Evolutionary conservation across 2,113 vertebrate species (phyloP).

Genomic region (Plotosus lineatus): DNA sequence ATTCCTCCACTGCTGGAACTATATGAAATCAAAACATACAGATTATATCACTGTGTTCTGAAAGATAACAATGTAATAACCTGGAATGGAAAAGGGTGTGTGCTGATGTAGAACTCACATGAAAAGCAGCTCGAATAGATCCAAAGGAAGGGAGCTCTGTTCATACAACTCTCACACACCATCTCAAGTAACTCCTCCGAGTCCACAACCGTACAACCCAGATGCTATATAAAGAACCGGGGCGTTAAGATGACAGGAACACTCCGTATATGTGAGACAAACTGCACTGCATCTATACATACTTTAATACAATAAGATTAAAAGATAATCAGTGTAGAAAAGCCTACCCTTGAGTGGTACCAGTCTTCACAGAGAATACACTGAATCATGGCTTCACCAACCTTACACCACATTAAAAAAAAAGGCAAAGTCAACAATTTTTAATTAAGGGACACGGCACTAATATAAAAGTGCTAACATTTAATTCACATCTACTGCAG

Average conservation of each 20-base stretch:
- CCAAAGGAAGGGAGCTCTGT: constrained; percentile 85
- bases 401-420: constrained; percentile 61
- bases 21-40: constrained; percentile 29
- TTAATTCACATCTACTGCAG: not conserved
- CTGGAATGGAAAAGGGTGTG: not conserved
- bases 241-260: not conserved
- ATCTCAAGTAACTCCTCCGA: constrained; percentile 90
- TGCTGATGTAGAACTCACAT: constrained; percentile 67
- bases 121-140: constrained; percentile 80
- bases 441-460: not conserved
- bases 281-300: not conserved
- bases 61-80: not conserved
- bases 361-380: constrained; percentile 96
- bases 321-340: not conserved
- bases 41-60: not conserved
- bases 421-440: not conserved
- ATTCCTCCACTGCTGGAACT: constrained; percentile 70
- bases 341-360: constrained; percentile 89
- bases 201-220: constrained; percentile 79
- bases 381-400: constrained; percentile 95
- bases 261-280: no score
- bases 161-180: constrained; percentile 91
- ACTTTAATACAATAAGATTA: not conserved
- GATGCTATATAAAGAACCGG: constrained; percentile 75
- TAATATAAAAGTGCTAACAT: no score